Evolutionary conservation across 2,888 invertebrate species (phyloP).

Genomic region (Sericinus montela): DNA sequence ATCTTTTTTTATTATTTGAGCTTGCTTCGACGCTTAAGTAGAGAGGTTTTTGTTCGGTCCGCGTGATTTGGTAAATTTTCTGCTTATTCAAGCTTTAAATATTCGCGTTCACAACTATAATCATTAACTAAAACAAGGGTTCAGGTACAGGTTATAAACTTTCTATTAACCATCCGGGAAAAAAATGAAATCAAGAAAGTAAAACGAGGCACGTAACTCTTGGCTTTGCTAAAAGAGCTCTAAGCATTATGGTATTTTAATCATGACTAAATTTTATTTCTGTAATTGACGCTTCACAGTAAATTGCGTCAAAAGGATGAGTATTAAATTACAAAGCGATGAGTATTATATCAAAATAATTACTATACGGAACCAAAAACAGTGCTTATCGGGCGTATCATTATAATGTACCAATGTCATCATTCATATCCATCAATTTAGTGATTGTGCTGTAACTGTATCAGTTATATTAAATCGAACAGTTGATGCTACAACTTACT

Average conservation of each 20-base stretch:
- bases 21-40: constrained; percentile 64
- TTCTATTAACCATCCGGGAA: no score
- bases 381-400: constrained; percentile 51
- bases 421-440: constrained; percentile 58
- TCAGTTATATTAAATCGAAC: constrained; percentile 61
- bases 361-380: constrained; percentile 33
- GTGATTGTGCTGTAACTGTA: constrained; percentile 73
- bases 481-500: constrained; percentile 72
- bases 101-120: background rate
- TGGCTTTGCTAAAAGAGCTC: no score
- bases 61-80: constrained; percentile 49
- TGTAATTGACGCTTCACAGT: no score
- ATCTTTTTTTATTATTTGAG: constrained; percentile 36
- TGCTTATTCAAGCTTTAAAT: constrained; percentile 38
- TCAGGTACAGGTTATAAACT: background rate
- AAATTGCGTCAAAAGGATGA: constrained; percentile 7
- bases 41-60: constrained; percentile 32
- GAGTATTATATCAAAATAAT: constrained; percentile 19
- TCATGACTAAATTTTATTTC: no score
- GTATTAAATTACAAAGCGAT: constrained; percentile 21
- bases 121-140: background rate
- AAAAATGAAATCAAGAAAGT: no score
- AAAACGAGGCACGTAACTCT: no score
- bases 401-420: constrained; percentile 56
- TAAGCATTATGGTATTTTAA: no score